Percentiles rank a stretch among this genome's conserved stretches.
Evolutionary conservation across 2,888 invertebrate genomes (phyloP).

Genomic region (Eupithecia insigniata): DNA sequence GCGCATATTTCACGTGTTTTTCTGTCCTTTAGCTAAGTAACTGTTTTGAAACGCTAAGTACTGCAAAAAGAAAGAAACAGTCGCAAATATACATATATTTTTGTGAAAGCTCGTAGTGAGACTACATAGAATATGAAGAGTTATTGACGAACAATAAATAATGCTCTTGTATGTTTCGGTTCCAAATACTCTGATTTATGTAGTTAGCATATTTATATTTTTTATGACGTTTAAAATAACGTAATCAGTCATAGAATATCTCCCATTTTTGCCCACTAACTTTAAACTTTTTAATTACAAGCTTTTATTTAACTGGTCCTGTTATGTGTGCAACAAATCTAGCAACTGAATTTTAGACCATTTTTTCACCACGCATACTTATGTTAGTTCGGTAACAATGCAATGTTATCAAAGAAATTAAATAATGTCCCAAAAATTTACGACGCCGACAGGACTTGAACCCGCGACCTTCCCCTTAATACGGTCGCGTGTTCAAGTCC

Average conservation of each 20-base stretch:
- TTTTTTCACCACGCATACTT: too few relatives aligned
- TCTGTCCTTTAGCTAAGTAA: background rate
- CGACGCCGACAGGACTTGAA: too few relatives aligned
- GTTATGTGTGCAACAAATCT: background rate
- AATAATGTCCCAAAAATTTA: too few relatives aligned
- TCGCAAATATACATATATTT: constrained; percentile 49
- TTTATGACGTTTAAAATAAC: background rate
- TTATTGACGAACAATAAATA: constrained; percentile 9
- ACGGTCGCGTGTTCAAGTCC: too few relatives aligned
- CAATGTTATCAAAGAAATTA: too few relatives aligned
- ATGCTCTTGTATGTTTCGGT: constrained; percentile 11
- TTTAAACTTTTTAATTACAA: background rate
- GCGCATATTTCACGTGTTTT: background rate
- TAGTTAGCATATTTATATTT: background rate
- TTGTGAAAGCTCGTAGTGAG: constrained; percentile 58
- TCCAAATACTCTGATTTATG: constrained; percentile 27
- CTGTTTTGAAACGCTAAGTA: constrained; percentile 41
- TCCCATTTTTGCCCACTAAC: background rate
- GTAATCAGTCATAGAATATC: background rate
- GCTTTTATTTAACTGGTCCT: background rate
- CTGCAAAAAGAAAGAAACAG: constrained; percentile 34
- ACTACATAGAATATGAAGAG: constrained; percentile 59
- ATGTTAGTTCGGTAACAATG: background rate
- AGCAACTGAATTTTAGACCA: background rate
- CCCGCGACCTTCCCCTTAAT: too few relatives aligned